Conservation (phyloP, 2,797 vertebrate species). For the Cottoperca gobio region DNA sequence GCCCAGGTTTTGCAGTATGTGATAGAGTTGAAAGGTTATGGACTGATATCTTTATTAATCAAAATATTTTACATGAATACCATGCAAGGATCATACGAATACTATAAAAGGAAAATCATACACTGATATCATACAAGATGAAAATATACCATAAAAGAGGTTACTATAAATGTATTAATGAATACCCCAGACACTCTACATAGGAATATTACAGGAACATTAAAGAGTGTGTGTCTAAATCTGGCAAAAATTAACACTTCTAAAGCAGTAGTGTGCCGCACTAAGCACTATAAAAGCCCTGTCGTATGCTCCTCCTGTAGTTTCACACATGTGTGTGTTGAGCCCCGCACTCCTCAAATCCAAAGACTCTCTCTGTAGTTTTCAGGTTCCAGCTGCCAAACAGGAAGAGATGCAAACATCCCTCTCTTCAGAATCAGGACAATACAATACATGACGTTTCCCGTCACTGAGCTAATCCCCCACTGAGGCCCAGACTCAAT, state of each 20-base stretch:
- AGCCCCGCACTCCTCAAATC: not conserved
- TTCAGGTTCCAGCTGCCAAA: conserved; percentile 33
- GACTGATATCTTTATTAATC: conserved; percentile 9
- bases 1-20: conserved; percentile 2
- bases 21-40: not conserved
- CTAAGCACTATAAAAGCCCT: not conserved
- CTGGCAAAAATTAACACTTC: not conserved
- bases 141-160: not conserved
- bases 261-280: not conserved
- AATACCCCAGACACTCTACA: not conserved
- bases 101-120: not conserved
- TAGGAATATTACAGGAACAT: conserved; percentile 3
- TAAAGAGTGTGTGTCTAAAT: not conserved
- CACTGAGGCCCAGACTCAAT: conserved; percentile 43
- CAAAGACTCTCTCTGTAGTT: not conserved
- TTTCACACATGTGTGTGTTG: conserved; percentile 15
- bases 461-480: conserved; percentile 60
- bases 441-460: conserved; percentile 39
- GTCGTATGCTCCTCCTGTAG: not conserved
- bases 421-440: conserved; percentile 26
- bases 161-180: not conserved
- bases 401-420: conserved; percentile 48
- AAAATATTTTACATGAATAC: not conserved
- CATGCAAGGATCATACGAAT: not conserved
- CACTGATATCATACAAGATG: not conserved